A percentile compares a stretch with the other conserved stretches of the same genome.
These are phyloP conservation scores for Fregata magnificens DNA, from an alignment of 2,113 vertebrate species.

Conservation along the genomic window DNA sequence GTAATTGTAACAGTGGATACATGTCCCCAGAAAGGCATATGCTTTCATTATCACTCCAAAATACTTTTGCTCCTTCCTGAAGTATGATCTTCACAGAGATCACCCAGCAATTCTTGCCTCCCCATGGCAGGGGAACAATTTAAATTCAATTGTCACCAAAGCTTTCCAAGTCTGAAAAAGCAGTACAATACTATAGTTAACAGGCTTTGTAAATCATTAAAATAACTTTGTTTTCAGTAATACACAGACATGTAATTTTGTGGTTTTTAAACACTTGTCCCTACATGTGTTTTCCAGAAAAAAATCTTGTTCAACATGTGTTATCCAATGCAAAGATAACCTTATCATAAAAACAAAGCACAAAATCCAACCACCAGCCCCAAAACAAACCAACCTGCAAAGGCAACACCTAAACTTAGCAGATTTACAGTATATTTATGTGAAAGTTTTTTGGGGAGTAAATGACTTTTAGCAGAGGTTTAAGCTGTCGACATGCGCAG, in stretches of 20 bases:
- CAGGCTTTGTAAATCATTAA: background rate
- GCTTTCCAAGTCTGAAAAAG: background rate
- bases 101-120: background rate
- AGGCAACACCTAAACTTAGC: background rate
- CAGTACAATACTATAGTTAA: background rate
- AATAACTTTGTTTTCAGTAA: background rate
- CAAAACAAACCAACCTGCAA: background rate
- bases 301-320: fast-evolving
- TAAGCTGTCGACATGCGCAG: fast-evolving
- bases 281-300: background rate
- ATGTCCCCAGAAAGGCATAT: background rate
- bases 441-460: background rate
- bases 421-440: background rate
- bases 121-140: background rate
- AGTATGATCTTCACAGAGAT: background rate
- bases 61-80: background rate
- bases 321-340: background rate
- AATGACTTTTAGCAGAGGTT: background rate
- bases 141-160: background rate
- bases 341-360: background rate
- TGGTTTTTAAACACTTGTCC: background rate
- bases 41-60: background rate
- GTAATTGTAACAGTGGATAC: background rate
- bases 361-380: background rate
- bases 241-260: background rate